phyloP scores from a whole-genome alignment of 1,140 invertebrate species.

The Platyura marginata region DNA sequence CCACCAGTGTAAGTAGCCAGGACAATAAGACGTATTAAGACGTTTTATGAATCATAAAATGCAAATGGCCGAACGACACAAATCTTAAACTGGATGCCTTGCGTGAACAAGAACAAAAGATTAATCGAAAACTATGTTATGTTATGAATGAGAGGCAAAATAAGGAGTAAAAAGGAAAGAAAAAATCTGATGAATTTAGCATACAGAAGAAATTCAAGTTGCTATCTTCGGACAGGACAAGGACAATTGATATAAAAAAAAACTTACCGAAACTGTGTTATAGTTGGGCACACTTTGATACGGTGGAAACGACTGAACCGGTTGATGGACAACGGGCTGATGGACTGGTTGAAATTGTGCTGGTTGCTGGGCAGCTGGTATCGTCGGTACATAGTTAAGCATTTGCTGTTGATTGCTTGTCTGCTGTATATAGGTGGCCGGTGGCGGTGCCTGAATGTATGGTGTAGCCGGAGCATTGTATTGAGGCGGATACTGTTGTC shows the following conservation, averaged over 20 bases:
- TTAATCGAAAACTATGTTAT: no score
- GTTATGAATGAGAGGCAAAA: no score
- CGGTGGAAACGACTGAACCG: not conserved
- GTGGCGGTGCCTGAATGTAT: constrained; percentile 3
- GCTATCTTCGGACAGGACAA: no score
- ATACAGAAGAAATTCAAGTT: no score
- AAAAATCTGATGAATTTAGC: no score
- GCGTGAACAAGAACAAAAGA: no score
- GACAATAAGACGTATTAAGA: no score
- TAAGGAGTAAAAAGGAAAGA: no score
- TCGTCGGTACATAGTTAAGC: constrained; percentile 4
- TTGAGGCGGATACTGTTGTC: not conserved
- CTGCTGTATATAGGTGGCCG: not conserved
- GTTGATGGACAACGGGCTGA: not conserved
- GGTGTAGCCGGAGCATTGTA: constrained; percentile 5
- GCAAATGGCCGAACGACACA: no score
- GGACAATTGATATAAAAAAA: not conserved
- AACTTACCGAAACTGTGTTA: constrained; percentile 1
- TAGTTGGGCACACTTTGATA: constrained; percentile 2
- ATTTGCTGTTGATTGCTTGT: constrained; percentile 3
- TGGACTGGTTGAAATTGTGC: not conserved
- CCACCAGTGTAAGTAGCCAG: no score
- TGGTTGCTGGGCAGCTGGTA: not conserved
- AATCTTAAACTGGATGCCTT: no score
- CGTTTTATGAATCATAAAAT: no score